phyloP scores from a whole-genome alignment of 92 coral and sea anemone genomes.

The Siderastrea radians region DNA sequence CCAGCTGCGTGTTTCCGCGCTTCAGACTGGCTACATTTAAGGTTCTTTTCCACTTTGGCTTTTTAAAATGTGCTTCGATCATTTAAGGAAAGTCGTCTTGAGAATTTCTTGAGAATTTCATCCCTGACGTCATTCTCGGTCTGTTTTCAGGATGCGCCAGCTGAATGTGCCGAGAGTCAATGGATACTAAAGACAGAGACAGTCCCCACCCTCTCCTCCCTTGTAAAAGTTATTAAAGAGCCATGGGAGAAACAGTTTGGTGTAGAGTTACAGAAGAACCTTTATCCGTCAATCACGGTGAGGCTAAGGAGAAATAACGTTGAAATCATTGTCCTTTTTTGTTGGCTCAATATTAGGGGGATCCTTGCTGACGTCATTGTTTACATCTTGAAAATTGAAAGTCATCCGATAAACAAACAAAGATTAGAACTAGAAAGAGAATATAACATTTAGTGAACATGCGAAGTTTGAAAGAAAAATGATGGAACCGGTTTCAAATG shows the following conservation, averaged over 20 bases:
- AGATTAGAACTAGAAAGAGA: too few relatives aligned
- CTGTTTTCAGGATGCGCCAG: slow-evolving; percentile 81
- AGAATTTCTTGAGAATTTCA: too few relatives aligned
- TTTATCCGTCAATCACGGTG: slow-evolving; percentile 70
- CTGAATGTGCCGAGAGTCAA: slow-evolving; percentile 80
- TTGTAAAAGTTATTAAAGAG: slow-evolving; percentile 83
- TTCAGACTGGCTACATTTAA: too few relatives aligned
- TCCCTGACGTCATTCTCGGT: not conserved
- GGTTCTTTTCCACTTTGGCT: too few relatives aligned
- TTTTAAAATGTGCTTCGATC: too few relatives aligned
- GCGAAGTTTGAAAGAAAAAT: too few relatives aligned
- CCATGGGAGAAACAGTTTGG: slow-evolving; percentile 94
- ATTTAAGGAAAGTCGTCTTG: too few relatives aligned
- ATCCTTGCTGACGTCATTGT: not conserved
- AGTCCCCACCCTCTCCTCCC: slow-evolving; percentile 70
- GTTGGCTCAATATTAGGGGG: not conserved
- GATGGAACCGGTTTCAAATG: too few relatives aligned
- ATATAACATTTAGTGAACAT: too few relatives aligned
- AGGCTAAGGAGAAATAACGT: not conserved
- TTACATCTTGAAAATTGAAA: too few relatives aligned
- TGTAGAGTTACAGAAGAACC: slow-evolving; percentile 83
- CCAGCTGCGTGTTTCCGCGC: too few relatives aligned
- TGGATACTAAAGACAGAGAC: slow-evolving; percentile 87
- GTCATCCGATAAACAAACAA: too few relatives aligned
- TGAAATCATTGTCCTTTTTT: not conserved